A percentile compares a stretch with the other conserved stretches of the same genome.
Conservation (phyloP, 2,113 vertebrate genomes). For the Oxygymnocypris stewartii region DNA sequence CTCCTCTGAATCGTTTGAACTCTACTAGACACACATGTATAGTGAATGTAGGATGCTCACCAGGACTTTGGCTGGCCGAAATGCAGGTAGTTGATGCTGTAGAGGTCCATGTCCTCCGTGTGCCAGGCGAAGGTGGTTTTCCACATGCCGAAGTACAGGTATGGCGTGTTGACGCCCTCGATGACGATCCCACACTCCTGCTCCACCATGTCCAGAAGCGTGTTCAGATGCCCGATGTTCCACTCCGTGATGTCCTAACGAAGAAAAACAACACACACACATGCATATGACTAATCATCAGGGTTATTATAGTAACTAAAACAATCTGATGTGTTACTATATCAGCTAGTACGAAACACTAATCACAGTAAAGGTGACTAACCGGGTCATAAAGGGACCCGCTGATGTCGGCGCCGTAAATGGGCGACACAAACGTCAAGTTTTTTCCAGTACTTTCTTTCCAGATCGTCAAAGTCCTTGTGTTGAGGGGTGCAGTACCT, state of each 20-base stretch:
- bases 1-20: background rate
- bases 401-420: slow-evolving; percentile 96
- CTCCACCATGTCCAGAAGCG: slow-evolving; percentile 96
- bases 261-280: background rate
- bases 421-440: slow-evolving; percentile 92
- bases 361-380: slow-evolving; percentile 59
- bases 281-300: background rate
- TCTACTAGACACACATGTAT: background rate
- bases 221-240: slow-evolving; percentile 94
- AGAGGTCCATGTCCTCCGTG: slow-evolving; percentile 99
- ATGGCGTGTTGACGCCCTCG: slow-evolving; percentile 97
- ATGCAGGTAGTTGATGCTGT: slow-evolving; percentile 99
- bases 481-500: slow-evolving; percentile 96
- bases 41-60: slow-evolving; percentile 71
- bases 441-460: slow-evolving; percentile 99
- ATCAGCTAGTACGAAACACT: background rate
- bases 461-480: slow-evolving; percentile 95
- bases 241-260: slow-evolving; percentile 86
- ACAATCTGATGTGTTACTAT: no score
- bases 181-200: slow-evolving; percentile 98
- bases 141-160: slow-evolving; percentile 99
- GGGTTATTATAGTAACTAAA: background rate
- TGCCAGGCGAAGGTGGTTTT: slow-evolving; percentile 99
- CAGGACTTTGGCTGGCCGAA: slow-evolving; percentile 97
- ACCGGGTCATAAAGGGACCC: slow-evolving; percentile 95